Percentiles rank a stretch among this genome's conserved stretches.
These are phyloP conservation scores for Digitonthophagus gazella DNA, from an alignment of 2,888 invertebrate genomes.

Conservation along the genomic window DNA sequence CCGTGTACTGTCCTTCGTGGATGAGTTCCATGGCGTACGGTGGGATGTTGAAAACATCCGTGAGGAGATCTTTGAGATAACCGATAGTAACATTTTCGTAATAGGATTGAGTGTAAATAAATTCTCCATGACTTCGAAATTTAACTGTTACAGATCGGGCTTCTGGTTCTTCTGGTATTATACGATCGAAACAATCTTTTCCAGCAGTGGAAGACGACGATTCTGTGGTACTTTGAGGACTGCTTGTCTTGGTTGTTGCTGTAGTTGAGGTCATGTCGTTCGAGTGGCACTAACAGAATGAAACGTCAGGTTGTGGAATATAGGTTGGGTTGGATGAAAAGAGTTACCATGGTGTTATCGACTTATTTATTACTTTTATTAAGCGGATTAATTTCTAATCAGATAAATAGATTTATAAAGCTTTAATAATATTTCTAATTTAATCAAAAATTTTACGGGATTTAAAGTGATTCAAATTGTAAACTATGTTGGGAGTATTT, in stretches of 20 bases:
- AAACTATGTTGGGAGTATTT: too few species aligned
- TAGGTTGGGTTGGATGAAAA: not conserved
- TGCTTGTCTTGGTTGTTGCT: not conserved
- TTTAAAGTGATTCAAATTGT: too few species aligned
- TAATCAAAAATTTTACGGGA: too few species aligned
- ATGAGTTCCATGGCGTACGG: conserved; percentile 54
- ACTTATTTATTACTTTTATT: not conserved
- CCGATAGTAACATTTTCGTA: conserved; percentile 56
- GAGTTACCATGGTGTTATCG: not conserved
- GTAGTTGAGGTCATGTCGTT: not conserved
- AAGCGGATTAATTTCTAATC: too few species aligned
- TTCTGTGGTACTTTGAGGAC: not conserved
- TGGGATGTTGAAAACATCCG: conserved; percentile 58
- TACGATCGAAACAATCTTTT: conserved; percentile 14
- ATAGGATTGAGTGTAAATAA: conserved; percentile 56
- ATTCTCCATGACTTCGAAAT: conserved; percentile 41
- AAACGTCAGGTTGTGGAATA: not conserved
- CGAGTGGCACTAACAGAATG: not conserved
- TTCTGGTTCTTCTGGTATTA: conserved; percentile 4
- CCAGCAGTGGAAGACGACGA: not conserved
- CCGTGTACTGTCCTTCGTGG: conserved; percentile 49
- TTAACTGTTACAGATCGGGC: conserved; percentile 39
- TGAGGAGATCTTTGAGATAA: conserved; percentile 62
- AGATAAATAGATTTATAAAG: too few species aligned
- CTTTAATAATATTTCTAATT: too few species aligned